Conservation (phyloP, 2,113 vertebrate genomes). For the Pseudorhombus dupliciocellatus region DNA sequence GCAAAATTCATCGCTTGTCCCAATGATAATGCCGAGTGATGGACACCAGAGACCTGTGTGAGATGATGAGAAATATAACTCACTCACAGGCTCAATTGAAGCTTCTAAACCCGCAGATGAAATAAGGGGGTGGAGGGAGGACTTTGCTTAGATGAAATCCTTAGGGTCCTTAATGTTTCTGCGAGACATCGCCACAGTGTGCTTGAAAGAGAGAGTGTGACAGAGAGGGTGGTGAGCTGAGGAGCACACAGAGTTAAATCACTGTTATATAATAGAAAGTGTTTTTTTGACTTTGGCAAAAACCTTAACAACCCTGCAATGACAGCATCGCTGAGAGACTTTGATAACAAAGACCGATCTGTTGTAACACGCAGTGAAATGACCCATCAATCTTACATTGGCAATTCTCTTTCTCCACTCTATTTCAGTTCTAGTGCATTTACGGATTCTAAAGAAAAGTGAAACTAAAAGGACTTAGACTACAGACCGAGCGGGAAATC, state of each 20-base stretch:
- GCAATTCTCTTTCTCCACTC: constrained; percentile 30
- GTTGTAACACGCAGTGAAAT: constrained; percentile 20
- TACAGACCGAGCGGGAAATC: background rate
- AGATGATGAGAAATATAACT: constrained; percentile 46
- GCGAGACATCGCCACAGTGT: constrained; percentile 7
- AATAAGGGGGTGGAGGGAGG: constrained; percentile 21
- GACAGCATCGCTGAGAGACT: constrained; percentile 10
- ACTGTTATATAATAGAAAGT: constrained; percentile 14
- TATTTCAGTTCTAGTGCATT: constrained; percentile 13
- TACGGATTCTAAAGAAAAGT: constrained; percentile 24
- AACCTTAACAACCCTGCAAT: constrained; percentile 7
- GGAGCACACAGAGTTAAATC: background rate
- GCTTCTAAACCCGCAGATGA: constrained; percentile 51
- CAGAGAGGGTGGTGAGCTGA: constrained; percentile 22
- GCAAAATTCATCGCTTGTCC: constrained; percentile 19
- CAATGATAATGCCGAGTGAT: constrained; percentile 44
- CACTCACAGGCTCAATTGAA: constrained; percentile 26
- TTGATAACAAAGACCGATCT: constrained; percentile 27
- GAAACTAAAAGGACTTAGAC: background rate
- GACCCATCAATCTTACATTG: constrained; percentile 27
- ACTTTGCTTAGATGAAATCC: constrained; percentile 15
- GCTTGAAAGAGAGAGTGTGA: constrained; percentile 24
- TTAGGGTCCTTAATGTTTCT: constrained; percentile 20
- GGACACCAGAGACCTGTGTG: constrained; percentile 34
- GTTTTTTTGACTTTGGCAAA: constrained; percentile 7